Evolutionary conservation across 2,113 vertebrate species (phyloP).

Genomic region (Cebidichthys violaceus): DNA sequence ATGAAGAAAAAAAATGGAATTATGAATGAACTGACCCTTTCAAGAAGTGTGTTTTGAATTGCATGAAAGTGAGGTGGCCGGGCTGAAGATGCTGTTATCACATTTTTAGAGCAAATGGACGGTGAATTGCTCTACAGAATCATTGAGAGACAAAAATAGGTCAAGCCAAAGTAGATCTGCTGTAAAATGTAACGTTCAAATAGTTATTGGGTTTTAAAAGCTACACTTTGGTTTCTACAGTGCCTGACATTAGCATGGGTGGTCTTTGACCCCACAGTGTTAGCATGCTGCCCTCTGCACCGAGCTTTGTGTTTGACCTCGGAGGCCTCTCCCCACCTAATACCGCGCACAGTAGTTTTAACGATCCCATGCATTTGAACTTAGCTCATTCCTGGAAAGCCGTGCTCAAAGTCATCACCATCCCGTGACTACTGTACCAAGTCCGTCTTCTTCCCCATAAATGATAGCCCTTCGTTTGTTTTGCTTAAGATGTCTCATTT

Average conservation of each 20-base stretch:
- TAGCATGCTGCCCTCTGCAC: background rate
- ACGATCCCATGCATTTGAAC: background rate
- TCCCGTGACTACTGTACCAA: background rate
- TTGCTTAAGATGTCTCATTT: background rate
- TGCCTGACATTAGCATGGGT: slow-evolving; percentile 15
- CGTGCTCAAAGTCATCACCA: background rate
- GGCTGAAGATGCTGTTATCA: background rate
- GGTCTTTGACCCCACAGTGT: slow-evolving; percentile 34
- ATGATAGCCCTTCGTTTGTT: background rate
- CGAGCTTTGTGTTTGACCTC: slow-evolving; percentile 8
- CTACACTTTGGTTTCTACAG: background rate
- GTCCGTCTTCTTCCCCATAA: background rate
- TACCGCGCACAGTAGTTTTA: background rate
- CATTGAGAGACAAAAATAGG: background rate
- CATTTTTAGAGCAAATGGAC: background rate
- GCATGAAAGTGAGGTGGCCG: background rate
- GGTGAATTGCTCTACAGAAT: background rate
- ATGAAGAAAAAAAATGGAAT: background rate
- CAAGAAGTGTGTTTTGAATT: slow-evolving; percentile 19
- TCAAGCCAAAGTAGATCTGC: background rate
- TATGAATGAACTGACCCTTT: slow-evolving; percentile 14
- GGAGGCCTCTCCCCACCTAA: background rate
- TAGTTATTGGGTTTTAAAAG: background rate
- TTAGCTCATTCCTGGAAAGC: slow-evolving; percentile 1
- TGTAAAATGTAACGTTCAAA: background rate